Conservation (phyloP, 2,113 vertebrate species). For the Ahaetulla prasina region DNA sequence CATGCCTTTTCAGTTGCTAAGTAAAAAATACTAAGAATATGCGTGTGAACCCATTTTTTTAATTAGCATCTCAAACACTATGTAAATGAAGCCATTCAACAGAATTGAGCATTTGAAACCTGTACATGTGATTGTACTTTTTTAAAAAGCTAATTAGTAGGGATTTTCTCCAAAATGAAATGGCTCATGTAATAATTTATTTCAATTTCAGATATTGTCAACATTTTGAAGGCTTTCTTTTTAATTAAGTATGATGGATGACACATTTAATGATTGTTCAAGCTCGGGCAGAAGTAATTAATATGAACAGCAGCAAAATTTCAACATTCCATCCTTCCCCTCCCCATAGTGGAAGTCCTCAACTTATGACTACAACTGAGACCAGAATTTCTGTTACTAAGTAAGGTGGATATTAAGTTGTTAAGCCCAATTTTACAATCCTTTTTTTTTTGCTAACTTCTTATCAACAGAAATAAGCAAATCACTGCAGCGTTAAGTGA, state of each 20-base stretch:
- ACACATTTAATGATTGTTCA: neutral
- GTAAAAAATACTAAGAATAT: neutral
- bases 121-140: neutral
- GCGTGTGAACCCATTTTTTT: neutral
- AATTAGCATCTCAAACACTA: constrained; percentile 17
- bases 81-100: constrained; percentile 3
- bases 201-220: constrained; percentile 14
- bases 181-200: constrained; percentile 15
- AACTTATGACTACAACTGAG: neutral
- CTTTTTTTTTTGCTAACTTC: neutral
- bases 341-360: neutral
- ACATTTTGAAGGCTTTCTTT: neutral
- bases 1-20: neutral
- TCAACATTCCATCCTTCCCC: neutral
- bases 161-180: neutral
- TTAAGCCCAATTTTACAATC: neutral
- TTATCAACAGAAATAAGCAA: neutral
- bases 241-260: constrained; percentile 11
- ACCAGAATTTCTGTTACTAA: neutral
- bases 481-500: neutral
- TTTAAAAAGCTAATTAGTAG: constrained; percentile 13
- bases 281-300: neutral
- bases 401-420: neutral
- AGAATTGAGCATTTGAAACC: neutral
- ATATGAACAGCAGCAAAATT: neutral